A percentile compares a stretch with the other conserved stretches of the same genome.
phyloP scores from a whole-genome alignment of 2,888 invertebrate genomes.

The Anagyrus pseudococci region DNA sequence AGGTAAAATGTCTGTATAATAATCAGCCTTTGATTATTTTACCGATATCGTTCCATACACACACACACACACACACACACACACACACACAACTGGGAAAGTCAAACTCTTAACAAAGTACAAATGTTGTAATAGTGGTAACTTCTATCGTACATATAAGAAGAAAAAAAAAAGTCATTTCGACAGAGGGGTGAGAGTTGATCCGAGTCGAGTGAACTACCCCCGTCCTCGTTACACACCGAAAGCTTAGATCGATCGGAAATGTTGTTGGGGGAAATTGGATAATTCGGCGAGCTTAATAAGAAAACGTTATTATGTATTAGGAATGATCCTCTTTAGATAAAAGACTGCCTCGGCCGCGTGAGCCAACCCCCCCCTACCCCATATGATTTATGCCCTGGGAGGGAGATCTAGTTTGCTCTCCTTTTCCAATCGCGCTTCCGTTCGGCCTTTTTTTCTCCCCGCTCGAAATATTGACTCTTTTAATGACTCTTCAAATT shows the following conservation, averaged over 20 bases:
- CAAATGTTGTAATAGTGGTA: no score
- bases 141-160: no score
- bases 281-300: slow-evolving; percentile 40
- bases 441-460: background rate
- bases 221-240: slow-evolving; percentile 15
- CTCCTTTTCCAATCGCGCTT: background rate
- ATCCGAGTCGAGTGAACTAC: no score
- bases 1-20: no score
- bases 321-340: slow-evolving; percentile 43
- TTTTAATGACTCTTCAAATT: slow-evolving; percentile 25
- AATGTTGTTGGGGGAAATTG: slow-evolving; percentile 26
- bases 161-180: no score
- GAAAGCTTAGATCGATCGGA: slow-evolving; percentile 12
- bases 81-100: no score
- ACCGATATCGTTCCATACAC: no score
- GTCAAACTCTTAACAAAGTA: no score
- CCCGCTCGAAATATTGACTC: slow-evolving; percentile 7
- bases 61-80: no score
- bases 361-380: background rate
- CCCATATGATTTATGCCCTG: slow-evolving; percentile 40
- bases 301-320: slow-evolving; percentile 45
- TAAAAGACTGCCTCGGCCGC: no score
- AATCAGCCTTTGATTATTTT: no score
- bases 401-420: slow-evolving; percentile 5
- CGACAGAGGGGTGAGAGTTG: no score